Evolutionary conservation across 2,797 vertebrate genomes (phyloP).

Genomic region (Protonibea diacanthus): DNA sequence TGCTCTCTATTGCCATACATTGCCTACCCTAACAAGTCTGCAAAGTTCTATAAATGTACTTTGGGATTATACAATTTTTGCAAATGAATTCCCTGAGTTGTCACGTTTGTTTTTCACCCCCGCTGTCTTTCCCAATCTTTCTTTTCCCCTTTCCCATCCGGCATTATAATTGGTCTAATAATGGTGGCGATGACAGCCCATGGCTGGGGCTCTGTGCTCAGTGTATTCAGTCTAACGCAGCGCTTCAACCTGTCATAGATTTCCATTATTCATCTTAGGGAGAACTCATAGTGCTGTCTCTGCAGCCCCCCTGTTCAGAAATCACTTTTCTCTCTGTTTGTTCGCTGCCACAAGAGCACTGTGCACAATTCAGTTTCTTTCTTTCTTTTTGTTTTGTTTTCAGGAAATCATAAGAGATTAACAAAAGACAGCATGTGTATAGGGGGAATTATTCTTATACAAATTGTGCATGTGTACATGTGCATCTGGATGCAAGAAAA

Average conservation of each 20-base stretch:
- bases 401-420: not conserved
- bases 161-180: conserved; percentile 68
- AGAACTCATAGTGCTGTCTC: conserved; percentile 35
- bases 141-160: conserved; percentile 21
- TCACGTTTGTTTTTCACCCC: conserved; percentile 46
- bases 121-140: conserved; percentile 35
- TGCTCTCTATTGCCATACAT: not conserved
- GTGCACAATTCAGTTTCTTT: not conserved
- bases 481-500: not conserved
- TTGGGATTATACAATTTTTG: conserved; percentile 34
- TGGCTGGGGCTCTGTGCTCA: conserved; percentile 30
- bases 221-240: conserved; percentile 29
- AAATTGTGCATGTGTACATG: conserved; percentile 14
- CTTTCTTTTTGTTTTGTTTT: conserved; percentile 2
- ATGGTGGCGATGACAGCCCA: conserved; percentile 37
- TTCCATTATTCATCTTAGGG: conserved; percentile 50
- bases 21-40: conserved; percentile 15
- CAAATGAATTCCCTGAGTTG: conserved; percentile 48
- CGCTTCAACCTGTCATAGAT: conserved; percentile 46
- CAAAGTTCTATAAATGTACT: conserved; percentile 35
- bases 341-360: not conserved
- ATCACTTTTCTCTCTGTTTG: conserved; percentile 29
- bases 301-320: conserved; percentile 9
- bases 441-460: not conserved
- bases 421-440: not conserved